phyloP scores from a whole-genome alignment of 2,797 vertebrate species.

The Falco columbarius region DNA sequence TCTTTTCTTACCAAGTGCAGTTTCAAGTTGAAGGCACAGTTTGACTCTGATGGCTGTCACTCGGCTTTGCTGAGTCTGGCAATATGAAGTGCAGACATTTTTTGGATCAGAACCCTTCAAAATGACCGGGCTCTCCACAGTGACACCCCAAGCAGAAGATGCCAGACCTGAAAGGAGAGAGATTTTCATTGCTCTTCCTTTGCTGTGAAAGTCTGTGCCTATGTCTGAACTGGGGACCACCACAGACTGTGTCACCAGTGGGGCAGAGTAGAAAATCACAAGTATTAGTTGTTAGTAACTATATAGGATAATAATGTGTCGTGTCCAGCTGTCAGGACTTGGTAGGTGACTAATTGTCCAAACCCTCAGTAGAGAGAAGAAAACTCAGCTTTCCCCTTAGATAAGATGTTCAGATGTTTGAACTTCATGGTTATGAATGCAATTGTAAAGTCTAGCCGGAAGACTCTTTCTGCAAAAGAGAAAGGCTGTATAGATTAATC shows the following conservation, averaged over 20 bases:
- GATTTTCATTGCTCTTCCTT: not conserved
- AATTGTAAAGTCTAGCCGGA: not conserved
- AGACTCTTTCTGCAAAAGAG: not conserved
- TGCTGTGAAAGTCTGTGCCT: not conserved
- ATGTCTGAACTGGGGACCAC: not conserved
- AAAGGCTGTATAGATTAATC: not conserved
- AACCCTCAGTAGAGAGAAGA: not conserved
- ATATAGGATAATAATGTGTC: not conserved
- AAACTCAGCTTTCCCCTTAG: not conserved
- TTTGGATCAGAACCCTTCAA: not conserved
- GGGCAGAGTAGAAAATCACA: not conserved
- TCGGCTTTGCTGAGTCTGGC: not conserved
- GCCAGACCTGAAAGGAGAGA: not conserved
- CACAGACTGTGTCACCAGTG: not conserved
- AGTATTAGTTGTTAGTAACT: not conserved
- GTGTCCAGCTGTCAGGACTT: not conserved
- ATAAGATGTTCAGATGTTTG: not conserved
- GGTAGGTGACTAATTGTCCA: not conserved
- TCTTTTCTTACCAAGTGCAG: not conserved
- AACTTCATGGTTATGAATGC: not conserved
- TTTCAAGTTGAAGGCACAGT: not conserved
- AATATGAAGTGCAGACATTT: accelerated
- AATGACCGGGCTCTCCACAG: not conserved
- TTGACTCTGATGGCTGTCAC: not conserved
- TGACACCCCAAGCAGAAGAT: not conserved